A percentile compares a stretch with the other conserved stretches of the same genome.
Conservation (phyloP, 2,888 invertebrate species). For the Noctua fimbriata region DNA sequence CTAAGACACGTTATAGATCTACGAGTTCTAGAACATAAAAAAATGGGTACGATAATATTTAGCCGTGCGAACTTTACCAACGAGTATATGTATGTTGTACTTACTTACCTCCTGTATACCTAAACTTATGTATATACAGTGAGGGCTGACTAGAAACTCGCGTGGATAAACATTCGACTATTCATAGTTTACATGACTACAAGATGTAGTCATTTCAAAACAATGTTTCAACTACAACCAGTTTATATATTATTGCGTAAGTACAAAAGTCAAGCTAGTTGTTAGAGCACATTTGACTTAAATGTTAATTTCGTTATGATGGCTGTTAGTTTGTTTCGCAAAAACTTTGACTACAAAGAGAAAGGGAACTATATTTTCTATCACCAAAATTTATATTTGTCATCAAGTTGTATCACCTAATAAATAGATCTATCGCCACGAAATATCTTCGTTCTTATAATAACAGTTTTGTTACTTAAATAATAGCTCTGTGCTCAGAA, state of each 20-base stretch:
- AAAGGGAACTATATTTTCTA: no score
- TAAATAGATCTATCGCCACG: no score
- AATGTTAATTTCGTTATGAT: conserved; percentile 28
- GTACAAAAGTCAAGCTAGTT: conserved; percentile 10
- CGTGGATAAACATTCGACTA: not conserved
- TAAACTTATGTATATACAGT: not conserved
- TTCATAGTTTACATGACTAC: conserved; percentile 18
- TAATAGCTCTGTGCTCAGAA: no score
- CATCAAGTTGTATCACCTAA: no score
- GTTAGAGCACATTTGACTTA: conserved; percentile 28
- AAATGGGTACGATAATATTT: not conserved
- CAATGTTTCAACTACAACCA: conserved; percentile 37
- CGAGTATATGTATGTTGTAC: not conserved
- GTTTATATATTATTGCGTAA: conserved; percentile 29
- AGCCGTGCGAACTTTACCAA: not conserved
- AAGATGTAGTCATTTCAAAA: conserved; percentile 42
- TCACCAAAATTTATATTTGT: no score
- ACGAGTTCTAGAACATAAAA: not conserved
- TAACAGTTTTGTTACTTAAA: no score
- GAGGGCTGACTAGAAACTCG: conserved; percentile 10
- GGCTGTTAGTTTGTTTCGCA: conserved; percentile 23
- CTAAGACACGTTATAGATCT: not conserved
- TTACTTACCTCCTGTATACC: not conserved
- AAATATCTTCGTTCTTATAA: no score
- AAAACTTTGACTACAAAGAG: conserved; percentile 20